A percentile compares a stretch with the other conserved stretches of the same genome.
Conservation (phyloP, 2,888 invertebrate species). For the Athetis lepigone region DNA sequence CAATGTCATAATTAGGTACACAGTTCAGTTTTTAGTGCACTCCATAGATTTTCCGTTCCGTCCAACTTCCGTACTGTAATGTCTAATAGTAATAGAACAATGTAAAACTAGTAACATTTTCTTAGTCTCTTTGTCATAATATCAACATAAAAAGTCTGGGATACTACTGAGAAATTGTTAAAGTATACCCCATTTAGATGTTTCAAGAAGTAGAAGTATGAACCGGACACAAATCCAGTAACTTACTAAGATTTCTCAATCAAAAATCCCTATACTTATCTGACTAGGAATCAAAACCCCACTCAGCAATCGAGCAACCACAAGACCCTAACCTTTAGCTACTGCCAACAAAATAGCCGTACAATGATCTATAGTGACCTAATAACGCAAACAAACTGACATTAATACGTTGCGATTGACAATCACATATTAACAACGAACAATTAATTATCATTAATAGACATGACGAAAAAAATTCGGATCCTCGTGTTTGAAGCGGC, state of each 20-base stretch:
- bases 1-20: constrained; percentile 20
- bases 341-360: constrained; percentile 22
- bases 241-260: neutral
- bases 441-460: constrained; percentile 88
- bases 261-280: neutral
- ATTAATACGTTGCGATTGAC: constrained; percentile 85
- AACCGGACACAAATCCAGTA: neutral
- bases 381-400: constrained; percentile 78
- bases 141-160: too few species aligned
- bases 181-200: too few species aligned
- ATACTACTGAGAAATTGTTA: neutral
- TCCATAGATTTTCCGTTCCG: too few species aligned
- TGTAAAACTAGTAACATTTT: too few species aligned
- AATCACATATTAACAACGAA: constrained; percentile 81
- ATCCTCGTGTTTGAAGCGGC: constrained; percentile 87
- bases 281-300: neutral
- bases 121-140: too few species aligned
- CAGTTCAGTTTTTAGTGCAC: too few species aligned
- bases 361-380: constrained; percentile 63
- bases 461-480: constrained; percentile 79
- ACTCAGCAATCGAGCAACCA: neutral
- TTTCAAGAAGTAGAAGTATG: too few species aligned
- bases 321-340: neutral
- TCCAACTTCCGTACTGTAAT: too few species aligned
- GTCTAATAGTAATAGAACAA: too few species aligned